These are phyloP conservation scores for Clusia tigrina DNA, from an alignment of 2,888 invertebrate genomes.

Conservation along the genomic window DNA sequence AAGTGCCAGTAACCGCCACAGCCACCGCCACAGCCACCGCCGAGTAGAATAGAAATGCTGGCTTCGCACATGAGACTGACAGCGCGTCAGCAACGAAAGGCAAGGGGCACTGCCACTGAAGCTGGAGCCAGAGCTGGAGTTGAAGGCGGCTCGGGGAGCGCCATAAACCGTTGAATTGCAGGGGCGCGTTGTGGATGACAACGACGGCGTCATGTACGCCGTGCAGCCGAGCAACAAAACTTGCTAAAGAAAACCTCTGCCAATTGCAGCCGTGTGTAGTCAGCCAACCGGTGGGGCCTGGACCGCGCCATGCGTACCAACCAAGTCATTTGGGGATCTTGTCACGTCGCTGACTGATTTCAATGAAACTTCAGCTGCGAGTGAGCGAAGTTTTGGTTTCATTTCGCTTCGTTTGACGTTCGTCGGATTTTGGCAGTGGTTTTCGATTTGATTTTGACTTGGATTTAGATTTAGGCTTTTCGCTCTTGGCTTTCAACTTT, in stretches of 20 bases:
- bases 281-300: no score
- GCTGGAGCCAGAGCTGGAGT: no score
- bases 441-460: constrained; percentile 9
- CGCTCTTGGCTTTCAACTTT: not conserved
- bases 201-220: not conserved
- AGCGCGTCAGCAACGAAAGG: constrained; percentile 28
- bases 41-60: constrained; percentile 11
- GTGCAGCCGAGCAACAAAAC: not conserved
- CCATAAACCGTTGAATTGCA: no score
- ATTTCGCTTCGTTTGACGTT: constrained; percentile 15
- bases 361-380: constrained; percentile 12
- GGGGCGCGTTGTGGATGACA: no score
- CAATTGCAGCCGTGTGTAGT: no score
- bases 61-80: constrained; percentile 38
- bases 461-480: not conserved
- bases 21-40: constrained; percentile 44
- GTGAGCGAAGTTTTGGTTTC: not conserved
- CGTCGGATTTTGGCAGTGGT: constrained; percentile 34
- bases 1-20: constrained; percentile 22
- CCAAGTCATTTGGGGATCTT: constrained; percentile 52
- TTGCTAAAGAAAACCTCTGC: not conserved
- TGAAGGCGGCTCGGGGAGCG: no score
- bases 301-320: no score
- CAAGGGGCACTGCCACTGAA: no score
- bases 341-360: constrained; percentile 42